Evolutionary conservation across 1,140 invertebrate species (phyloP), one percentile per base, ranked within the genome.

Genomic region (Drosophila grimshawi): DNA sequence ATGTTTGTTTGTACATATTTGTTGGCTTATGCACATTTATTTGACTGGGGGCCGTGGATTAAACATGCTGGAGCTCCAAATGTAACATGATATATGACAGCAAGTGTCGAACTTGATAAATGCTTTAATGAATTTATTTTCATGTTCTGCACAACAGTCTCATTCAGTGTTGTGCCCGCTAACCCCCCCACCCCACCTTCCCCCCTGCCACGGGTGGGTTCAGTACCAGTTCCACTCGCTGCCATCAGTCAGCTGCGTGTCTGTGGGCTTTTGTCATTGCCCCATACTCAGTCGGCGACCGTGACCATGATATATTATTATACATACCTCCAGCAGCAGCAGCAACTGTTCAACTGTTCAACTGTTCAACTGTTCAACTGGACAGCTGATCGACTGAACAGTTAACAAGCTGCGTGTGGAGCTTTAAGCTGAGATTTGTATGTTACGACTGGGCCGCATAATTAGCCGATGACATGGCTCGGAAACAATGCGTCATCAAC

Each of bases 41-140:
- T 55, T 29, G 51, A 41, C 51, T 51, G 86, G 78, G 78, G 64
- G 64, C 53, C 48, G 82, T 61, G 83, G 82, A 86, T 88, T 86
- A 88, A 86, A 86, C 82, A 86, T 86, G 83, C 83, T 80, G 68
- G 63, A 67, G 43, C 83, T 80, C 76, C 74, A 78, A 78, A 83
- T 85, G 85, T 78, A 89, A 89, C 85, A 89, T 89, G 85, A 88
- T 88, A 88, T 88, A 88, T 88, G 85, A 88, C 85, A 89, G 60
- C 80, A 72, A 81, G 85, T 88, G 85, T 88, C 85, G 80, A 89
- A 88, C 80, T 88, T 88, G 85, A 88, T 88, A 88, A 88, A 88
- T 88, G 85, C 79, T 88, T 89, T 83, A 88, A 89, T 89, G 85
- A 78, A 88, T 88, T 89, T 88, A 88, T 88, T 86, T 86, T 88